Evolutionary conservation across 2,797 vertebrate genomes (phyloP), one percentile per base, ranked within the genome.

Genomic region (Acipenser transmontanus): DNA sequence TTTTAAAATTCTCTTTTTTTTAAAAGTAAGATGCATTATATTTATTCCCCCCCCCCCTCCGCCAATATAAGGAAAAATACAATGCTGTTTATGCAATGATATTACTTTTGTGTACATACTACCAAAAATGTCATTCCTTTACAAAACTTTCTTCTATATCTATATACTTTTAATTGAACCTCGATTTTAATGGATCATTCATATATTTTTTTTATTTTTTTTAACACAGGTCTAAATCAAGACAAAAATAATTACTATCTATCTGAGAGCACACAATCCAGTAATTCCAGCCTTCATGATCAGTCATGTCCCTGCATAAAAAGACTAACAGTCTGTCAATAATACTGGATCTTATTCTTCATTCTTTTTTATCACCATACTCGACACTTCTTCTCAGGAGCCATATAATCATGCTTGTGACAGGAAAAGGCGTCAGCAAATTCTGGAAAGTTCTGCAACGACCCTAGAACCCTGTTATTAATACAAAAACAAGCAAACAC

Each of bases 381-480:
- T 0, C 87, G 90, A 76, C 96, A 99, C 68, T 91, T 88, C 8
- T 89, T 88, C 65, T 85, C 77, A 63, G 94, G 93, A 70, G 93
- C 85, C 96, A 98, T 98, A 76, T 85, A 82, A 74, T 88, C 84
- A 13, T 81, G 82, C 13, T 84, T 84, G 71, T 68, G 85, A 84
- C 97, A 99, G 4, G 81, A 83, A 76, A 96, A 98, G 47, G 91
- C 95, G 85, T 95, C 91, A 71, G 95, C 88, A 79, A 99, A 99
- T 78, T 96, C 94, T 0, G 83, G 91, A 6, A 94, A 95, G 80
- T 98, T 99, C 81, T 98, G 96, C 73, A 99, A 80, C 9, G 94
- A 93, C 51, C 96, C 96, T 13, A 99, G 83, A 50, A 99, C 95
- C 86, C 96, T 99, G 81, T 65, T 60, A 8, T 50, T 2, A 56